phyloP scores from a whole-genome alignment of 2,888 invertebrate genomes.

The Caenorhabditis doughertyi region DNA sequence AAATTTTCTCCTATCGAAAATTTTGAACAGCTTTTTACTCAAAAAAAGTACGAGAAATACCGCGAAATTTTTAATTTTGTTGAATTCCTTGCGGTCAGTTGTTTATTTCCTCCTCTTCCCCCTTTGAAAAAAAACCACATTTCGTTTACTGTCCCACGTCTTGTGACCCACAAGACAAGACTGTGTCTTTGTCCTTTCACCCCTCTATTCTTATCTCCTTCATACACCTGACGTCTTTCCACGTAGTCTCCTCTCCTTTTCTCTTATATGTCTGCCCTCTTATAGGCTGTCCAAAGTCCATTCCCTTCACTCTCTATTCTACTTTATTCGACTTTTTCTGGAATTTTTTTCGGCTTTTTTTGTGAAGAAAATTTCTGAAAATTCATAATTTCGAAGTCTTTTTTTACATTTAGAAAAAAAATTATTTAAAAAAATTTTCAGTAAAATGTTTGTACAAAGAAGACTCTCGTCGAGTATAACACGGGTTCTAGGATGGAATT shows the following conservation, averaged over 20 bases:
- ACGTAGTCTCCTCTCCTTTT: background rate
- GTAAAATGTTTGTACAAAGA: slow-evolving; percentile 42
- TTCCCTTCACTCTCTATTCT: background rate
- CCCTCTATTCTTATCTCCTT: background rate
- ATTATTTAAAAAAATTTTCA: background rate
- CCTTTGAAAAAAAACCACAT: too few species aligned
- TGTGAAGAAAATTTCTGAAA: background rate
- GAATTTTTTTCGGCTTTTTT: background rate
- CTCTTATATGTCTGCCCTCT: too few species aligned
- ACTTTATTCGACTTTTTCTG: background rate
- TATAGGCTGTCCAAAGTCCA: slow-evolving; percentile 7
- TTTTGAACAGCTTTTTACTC: too few species aligned
- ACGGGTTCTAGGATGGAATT: slow-evolving; percentile 45
- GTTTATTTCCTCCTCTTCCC: too few species aligned
- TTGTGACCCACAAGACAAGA: slow-evolving; percentile 1
- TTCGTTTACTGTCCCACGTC: background rate
- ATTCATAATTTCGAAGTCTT: background rate
- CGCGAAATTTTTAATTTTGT: too few species aligned
- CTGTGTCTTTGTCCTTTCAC: slow-evolving; percentile 1
- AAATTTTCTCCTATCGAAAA: too few species aligned
- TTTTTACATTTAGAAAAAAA: background rate
- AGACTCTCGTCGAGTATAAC: slow-evolving; percentile 22
- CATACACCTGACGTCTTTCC: background rate
- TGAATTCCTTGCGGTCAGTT: too few species aligned
- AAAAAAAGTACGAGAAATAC: too few species aligned